These are phyloP conservation scores for Tamandua tetradactyla DNA, from an alignment of 2,797 vertebrate genomes.

Conservation along the genomic window DNA sequence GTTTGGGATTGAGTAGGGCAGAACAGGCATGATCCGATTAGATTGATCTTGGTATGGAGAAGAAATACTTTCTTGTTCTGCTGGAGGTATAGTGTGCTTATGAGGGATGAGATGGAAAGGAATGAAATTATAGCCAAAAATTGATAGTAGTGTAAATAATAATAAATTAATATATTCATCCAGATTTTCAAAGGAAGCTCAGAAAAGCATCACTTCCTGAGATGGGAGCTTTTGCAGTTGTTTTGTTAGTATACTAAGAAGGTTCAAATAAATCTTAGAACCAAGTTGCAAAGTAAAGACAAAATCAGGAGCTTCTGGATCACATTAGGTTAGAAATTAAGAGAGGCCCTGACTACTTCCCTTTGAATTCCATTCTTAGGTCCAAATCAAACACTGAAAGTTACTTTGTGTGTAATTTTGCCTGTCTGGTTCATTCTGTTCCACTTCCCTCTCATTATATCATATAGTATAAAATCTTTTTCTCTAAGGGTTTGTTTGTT, in stretches of 20 bases:
- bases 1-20: neutral
- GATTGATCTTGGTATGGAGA: neutral
- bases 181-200: neutral
- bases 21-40: conserved; percentile 32
- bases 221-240: neutral
- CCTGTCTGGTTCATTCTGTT: neutral
- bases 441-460: neutral
- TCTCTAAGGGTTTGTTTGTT: neutral
- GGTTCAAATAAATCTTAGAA: conserved; percentile 2
- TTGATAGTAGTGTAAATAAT: neutral
- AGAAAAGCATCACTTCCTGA: neutral
- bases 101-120: neutral
- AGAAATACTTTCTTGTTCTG: neutral
- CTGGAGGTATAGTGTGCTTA: neutral
- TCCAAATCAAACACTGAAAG: neutral
- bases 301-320: neutral
- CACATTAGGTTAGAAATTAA: neutral
- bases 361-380: neutral
- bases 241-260: conserved; percentile 18
- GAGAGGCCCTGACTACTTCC: neutral
- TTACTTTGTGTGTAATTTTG: conserved; percentile 13
- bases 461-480: neutral
- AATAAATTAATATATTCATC: neutral
- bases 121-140: neutral
- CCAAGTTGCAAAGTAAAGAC: neutral